Evolutionary conservation across 1,140 invertebrate genomes (phyloP), one percentile per base, ranked within the genome.

Genomic region (Agrypnia vestita): DNA sequence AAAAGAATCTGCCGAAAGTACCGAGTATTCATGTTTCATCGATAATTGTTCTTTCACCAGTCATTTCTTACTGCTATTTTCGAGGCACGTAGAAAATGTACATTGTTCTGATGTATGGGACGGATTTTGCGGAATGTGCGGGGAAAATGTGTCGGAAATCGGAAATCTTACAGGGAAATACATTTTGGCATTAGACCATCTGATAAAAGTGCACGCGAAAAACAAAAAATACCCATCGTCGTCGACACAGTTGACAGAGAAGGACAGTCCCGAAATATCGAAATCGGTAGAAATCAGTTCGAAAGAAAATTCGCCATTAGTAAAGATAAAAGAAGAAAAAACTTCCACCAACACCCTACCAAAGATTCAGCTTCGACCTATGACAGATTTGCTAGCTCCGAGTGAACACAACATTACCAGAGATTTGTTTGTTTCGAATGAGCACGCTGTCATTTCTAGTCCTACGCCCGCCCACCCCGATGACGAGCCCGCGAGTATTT

Each of bases 111-210:
- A 80, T 6, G 49, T 12, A 6, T 83, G 82, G 82, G 55, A 83
- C 72, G 82, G 82, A 12, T 78, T 71, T 72, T 83, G 82, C 51
- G n/a, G 49, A 12, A 17, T 64, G 43, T 83, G 82, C 49, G 47
- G 44, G 9, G 76, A 75, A 55, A 4, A 75, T 56, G 53, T 59
- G 12, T 19, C 21, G 44, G 15, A 0, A 7, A 11, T 15, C 6
- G n/a, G n/a, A 17, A 15, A n/a, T 46, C 43, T 46, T n/a, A n/a
- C 11, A 8, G 17, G 13, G 12, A 25, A 64, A 35, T 64, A 69
- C 44, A 11, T 11, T 17, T 13, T 15, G n/a, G 64, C 64, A 17
- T 49, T 69, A 46, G 64, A 69, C 46, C 64, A 69, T 15, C 15
- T 69, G 13, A 17, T 69, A 8, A n/a, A 21, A 6, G 64, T 49